A percentile compares a stretch with the other conserved stretches of the same genome.
Evolutionary conservation across 2,113 vertebrate genomes (phyloP).

Genomic region (Elephas maximus): DNA sequence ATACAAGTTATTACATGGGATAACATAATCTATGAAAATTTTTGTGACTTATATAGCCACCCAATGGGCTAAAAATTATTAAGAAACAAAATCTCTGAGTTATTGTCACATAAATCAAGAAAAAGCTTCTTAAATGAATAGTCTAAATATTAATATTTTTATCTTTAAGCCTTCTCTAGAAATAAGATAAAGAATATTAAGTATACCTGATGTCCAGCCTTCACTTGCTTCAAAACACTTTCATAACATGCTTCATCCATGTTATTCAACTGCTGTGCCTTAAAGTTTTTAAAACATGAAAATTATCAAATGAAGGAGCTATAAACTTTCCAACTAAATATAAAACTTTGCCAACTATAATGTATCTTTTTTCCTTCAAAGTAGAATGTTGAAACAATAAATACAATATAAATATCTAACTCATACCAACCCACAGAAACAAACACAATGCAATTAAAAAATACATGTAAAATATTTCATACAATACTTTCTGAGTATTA

Average conservation of each 20-base stretch:
- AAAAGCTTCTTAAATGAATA: not conserved
- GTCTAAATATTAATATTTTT: conserved; percentile 19
- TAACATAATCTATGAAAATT: not conserved
- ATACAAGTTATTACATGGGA: not conserved
- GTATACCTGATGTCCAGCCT: conserved; percentile 96
- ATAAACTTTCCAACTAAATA: conserved; percentile 28
- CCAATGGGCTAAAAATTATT: conserved; percentile 5
- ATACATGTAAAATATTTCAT: conserved; percentile 36
- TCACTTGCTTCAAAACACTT: conserved; percentile 96
- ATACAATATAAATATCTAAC: not conserved
- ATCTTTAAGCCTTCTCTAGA: conserved; percentile 50
- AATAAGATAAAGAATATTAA: conserved; percentile 52
- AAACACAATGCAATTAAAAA: conserved; percentile 3
- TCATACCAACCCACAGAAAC: not conserved
- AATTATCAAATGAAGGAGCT: conserved; percentile 59
- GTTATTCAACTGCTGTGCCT: conserved; percentile 98
- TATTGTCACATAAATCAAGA: conserved; percentile 22
- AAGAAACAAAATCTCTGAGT: conserved; percentile 57
- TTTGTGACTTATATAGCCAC: not conserved
- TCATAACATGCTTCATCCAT: conserved; percentile 99
- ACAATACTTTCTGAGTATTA: not conserved
- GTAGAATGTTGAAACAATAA: conserved; percentile 36
- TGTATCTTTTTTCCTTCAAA: conserved; percentile 1
- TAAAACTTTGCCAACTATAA: not conserved
- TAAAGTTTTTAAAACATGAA: conserved; percentile 71